Evolutionary conservation across 2,797 vertebrate genomes (phyloP), one percentile per base, ranked within the genome.

Genomic region (Acanthopagrus latus): DNA sequence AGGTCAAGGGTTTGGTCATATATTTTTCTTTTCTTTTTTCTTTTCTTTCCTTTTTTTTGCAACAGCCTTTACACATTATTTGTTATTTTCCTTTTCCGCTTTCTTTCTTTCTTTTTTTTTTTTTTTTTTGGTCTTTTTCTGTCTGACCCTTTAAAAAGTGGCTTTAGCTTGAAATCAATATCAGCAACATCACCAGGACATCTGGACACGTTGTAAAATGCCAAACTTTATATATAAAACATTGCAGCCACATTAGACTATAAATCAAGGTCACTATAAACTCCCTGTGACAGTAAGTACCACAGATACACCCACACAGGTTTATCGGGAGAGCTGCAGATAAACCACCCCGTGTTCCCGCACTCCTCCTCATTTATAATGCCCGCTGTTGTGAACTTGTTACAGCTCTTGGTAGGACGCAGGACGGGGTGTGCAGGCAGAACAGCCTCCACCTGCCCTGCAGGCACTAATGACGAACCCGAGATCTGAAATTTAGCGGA

Each of bases 371-470:
- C 16, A 25, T 60, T 64, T 33, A 1, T 68, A 67, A 48, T 54
- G 13, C 25, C 27, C 51, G 27, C 23, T 72, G 63, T 48, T 71
- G 64, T 59, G 43, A 86, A 86, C 69, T 86, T 83, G 71, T 64
- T 33, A 51, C 58, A 82, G 56, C 71, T 23, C 71, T 29, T 75
- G 57, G 20, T 29, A n/a, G 72, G 48, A 20, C 23, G 23, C 57
- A 76, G 70, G 44, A 74, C 65, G 17, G 64, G 51, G 33, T 72
- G 66, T 67, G 23, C 64, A 70, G 73, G 47, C 54, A 43, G 74
- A 76, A 17, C 66, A 71, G 62, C 80, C 48, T 70, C 66, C 85
- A 86, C 85, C 87, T 91, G 80, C 50, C 52, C 80, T 50, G 50
- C 78, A 51, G 50, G 73, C 57, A 44, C 79, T 86, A 83, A 86